Base-by-base conservation (phyloP, 1,140 invertebrate genomes). In the Drosophila miranda region DNA sequence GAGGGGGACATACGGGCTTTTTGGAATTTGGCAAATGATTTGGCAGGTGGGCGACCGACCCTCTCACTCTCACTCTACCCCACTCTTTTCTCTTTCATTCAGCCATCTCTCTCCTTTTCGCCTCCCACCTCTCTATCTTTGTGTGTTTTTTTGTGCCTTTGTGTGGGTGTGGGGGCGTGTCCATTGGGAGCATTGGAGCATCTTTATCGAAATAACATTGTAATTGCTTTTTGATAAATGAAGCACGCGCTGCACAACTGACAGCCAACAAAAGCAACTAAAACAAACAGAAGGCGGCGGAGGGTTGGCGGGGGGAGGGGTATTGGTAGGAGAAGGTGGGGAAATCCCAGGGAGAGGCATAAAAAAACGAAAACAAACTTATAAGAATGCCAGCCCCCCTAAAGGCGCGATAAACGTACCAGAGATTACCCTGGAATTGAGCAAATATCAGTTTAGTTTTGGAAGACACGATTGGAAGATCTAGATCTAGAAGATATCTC, bases 201-300 rank as follows among this genome's bases (percentile, higher is more conserved):
- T 73, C 50, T 52, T 69, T 70, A 84, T 84, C 76, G 71, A 80
- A 80, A 86, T 73, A 84, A 86, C 80, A 84, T 84, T 84, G 80
- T 84, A 84, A 84, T 84, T 84, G 80, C 80, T 84, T 84, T 84
- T 84, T 84, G 80, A 84, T 84, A 84, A 84, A 84, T 84, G 80
- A 84, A 84, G 81, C 80, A 86, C 80, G 81, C 80, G 80, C 81
- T 80, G 80, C 80, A 84, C 76, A 83, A 69, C 76, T 83, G 80
- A 83, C 80, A 84, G 80, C 62, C 49, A 51, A 34, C 43, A 74
- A 52, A 62, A 74, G 50, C 59, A 75, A 59, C 68, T 73, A 68
- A 57, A 80, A 72, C 53, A 50, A 66, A 59, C 74, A 77, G 51
- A 38, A 9, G 2, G 45, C n/a, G 44, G 19, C 0, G 30, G 42